Evolutionary conservation across 1,140 invertebrate genomes (phyloP).

Genomic region (Hypothenemus hampei): DNA sequence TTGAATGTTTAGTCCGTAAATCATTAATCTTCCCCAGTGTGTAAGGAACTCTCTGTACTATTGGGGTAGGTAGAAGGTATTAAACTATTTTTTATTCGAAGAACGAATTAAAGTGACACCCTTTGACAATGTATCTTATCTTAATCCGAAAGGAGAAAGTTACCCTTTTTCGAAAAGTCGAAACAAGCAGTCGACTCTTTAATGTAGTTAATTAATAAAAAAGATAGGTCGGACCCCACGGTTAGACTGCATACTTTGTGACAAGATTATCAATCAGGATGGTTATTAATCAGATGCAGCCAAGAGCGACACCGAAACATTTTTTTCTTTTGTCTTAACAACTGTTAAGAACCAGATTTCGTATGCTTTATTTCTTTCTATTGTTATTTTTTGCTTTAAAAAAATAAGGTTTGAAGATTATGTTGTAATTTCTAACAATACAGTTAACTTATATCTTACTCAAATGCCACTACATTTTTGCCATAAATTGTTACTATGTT

Average conservation of each 20-base stretch:
- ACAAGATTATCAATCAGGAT: constrained; percentile 26
- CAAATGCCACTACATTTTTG: too few species aligned
- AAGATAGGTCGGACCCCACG: constrained; percentile 27
- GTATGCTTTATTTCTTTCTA: too few species aligned
- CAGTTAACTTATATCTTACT: too few species aligned
- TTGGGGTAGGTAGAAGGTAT: not conserved
- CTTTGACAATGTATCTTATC: constrained; percentile 7
- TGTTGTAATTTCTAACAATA: too few species aligned
- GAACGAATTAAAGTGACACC: not conserved
- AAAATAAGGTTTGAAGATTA: too few species aligned
- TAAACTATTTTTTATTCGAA: not conserved
- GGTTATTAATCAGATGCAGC: constrained; percentile 26
- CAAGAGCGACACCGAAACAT: constrained; percentile 7
- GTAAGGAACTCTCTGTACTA: not conserved
- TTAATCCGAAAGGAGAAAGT: not conserved
- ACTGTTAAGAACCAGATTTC: too few species aligned
- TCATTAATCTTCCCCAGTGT: constrained; percentile 41
- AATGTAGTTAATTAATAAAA: constrained; percentile 29
- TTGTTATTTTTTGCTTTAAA: too few species aligned
- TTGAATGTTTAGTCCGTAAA: constrained; percentile 37
- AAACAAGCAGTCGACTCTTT: constrained; percentile 23
- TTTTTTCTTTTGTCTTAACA: too few species aligned
- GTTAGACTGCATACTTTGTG: constrained; percentile 23
- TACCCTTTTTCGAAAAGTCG: constrained; percentile 10
- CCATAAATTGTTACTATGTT: too few species aligned